Percentiles rank a stretch among this genome's conserved stretches.
phyloP scores from a whole-genome alignment of 2,797 vertebrate genomes.

The Nannoperca australis region DNA sequence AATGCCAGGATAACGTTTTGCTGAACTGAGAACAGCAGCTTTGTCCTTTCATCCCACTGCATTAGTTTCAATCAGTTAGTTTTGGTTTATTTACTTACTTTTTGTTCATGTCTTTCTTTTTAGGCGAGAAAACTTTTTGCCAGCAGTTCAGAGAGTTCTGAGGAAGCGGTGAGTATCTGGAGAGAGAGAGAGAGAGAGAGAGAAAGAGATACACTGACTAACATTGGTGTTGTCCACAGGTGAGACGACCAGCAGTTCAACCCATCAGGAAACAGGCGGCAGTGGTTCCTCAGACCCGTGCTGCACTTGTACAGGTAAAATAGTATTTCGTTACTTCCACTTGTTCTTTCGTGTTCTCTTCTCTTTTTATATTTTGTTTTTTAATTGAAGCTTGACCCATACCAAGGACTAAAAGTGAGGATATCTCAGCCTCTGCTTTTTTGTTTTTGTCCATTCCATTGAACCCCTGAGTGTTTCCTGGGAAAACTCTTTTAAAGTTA shows the following conservation, averaged over 20 bases:
- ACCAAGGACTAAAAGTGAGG: too few species aligned
- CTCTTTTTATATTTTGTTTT: background rate
- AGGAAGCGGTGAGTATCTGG: conserved; percentile 79
- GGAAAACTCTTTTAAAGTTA: background rate
- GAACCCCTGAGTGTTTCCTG: too few species aligned
- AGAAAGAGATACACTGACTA: background rate
- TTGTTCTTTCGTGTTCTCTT: background rate
- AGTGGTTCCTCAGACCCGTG: conserved; percentile 14
- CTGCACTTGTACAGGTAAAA: conserved; percentile 69
- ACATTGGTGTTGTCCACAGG: conserved; percentile 47
- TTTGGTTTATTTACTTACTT: background rate
- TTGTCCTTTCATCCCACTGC: background rate
- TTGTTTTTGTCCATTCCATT: background rate
- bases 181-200: conserved; percentile 5
- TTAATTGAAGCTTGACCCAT: too few species aligned
- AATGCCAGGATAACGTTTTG: background rate
- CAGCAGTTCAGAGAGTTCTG: conserved; percentile 86
- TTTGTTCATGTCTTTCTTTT: background rate
- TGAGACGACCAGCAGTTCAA: conserved; percentile 52
- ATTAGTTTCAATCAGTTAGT: background rate
- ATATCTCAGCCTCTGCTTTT: too few species aligned
- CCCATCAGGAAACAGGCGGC: conserved; percentile 36
- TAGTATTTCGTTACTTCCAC: background rate
- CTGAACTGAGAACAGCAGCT: background rate
- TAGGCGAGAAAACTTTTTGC: conserved; percentile 72